Percentiles rank a stretch among this genome's conserved stretches.
Conservation (phyloP, 2,113 vertebrate genomes). For the Plectropomus leopardus region DNA sequence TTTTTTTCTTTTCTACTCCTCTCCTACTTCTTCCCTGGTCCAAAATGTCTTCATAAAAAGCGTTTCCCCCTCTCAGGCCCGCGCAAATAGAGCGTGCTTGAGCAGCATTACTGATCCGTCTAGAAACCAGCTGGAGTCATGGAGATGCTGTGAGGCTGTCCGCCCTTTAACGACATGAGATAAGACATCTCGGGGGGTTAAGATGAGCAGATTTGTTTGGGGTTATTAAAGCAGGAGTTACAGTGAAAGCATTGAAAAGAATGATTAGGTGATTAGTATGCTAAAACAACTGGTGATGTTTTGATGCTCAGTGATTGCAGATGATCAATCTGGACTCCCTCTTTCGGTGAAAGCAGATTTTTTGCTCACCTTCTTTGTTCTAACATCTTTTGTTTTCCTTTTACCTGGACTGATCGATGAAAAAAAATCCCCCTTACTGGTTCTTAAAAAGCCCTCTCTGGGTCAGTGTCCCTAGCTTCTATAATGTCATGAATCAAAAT, state of each 20-base stretch:
- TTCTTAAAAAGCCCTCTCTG: neutral
- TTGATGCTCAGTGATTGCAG: neutral
- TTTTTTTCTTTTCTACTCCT: neutral
- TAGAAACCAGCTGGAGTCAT: conserved; percentile 68
- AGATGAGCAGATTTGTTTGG: conserved; percentile 19
- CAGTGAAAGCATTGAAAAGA: conserved; percentile 22
- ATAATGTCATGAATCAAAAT: conserved; percentile 67
- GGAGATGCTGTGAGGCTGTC: conserved; percentile 42
- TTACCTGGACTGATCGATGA: conserved; percentile 39
- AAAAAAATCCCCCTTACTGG: neutral
- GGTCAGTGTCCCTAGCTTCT: conserved; percentile 16
- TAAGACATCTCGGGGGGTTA: conserved; percentile 13
- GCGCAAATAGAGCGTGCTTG: conserved; percentile 62
- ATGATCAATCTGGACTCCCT: neutral
- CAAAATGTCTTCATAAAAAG: conserved; percentile 69
- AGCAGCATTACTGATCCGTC: conserved; percentile 72
- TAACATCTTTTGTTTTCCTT: conserved; percentile 3
- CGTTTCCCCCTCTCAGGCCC: conserved; percentile 50
- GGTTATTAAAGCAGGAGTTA: conserved; percentile 7
- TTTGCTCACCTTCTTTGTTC: neutral
- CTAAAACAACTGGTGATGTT: conserved; percentile 23
- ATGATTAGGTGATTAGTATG: conserved; percentile 21
- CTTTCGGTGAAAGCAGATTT: neutral
- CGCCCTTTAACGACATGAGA: conserved; percentile 24
- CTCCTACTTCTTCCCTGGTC: conserved; percentile 17